Percentiles rank a stretch among this genome's conserved stretches.
Evolutionary conservation across 2,113 vertebrate species (phyloP).

Genomic region (Madoqua kirkii): DNA sequence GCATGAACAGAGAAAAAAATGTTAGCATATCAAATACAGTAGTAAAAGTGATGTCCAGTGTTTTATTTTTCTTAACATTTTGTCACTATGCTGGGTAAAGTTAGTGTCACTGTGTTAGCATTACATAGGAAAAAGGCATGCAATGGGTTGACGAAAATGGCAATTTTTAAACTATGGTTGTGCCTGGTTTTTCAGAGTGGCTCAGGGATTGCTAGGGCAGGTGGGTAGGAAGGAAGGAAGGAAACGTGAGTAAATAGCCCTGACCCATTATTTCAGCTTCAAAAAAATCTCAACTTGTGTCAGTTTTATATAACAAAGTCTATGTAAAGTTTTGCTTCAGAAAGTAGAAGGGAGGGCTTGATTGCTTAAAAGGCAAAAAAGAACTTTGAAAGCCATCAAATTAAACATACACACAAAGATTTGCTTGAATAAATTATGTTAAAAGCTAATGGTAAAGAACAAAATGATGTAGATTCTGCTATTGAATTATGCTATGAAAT

Average conservation of each 20-base stretch:
- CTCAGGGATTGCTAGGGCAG: background rate
- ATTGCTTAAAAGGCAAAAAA: background rate
- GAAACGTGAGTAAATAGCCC: background rate
- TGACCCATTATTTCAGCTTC: background rate
- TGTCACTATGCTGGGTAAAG: background rate
- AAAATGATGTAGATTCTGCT: background rate
- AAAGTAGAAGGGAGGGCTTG: background rate
- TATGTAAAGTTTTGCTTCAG: background rate
- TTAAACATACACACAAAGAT: background rate
- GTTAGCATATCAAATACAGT: background rate
- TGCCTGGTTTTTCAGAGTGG: background rate
- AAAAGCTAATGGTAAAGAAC: background rate
- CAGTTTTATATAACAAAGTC: background rate
- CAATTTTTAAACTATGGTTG: background rate
- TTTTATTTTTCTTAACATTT: background rate
- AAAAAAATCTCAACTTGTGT: background rate
- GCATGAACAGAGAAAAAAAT: background rate
- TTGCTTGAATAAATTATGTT: background rate
- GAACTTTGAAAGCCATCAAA: background rate
- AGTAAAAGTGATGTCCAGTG: background rate
- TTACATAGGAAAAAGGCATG: accelerated
- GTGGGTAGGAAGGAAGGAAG: background rate
- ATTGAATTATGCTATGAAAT: background rate
- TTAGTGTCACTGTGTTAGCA: background rate
- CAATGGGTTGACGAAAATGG: background rate